phyloP scores from a whole-genome alignment of 2,113 vertebrate genomes.

The Pipa parva region DNA sequence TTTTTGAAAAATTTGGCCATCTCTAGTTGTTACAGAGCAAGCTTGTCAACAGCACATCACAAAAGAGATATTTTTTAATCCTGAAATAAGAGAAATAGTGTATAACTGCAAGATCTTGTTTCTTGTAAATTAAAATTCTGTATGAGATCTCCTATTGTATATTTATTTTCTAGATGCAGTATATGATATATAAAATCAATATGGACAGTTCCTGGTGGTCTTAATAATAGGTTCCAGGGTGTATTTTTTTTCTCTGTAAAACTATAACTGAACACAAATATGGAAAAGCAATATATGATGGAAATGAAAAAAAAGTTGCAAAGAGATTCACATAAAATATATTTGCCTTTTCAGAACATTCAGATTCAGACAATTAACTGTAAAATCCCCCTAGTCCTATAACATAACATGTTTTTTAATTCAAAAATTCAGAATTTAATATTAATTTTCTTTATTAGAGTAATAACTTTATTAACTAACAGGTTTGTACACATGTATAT shows the following conservation, averaged over 20 bases:
- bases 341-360: constrained; percentile 64
- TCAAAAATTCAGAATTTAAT: constrained; percentile 50
- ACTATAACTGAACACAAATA: constrained; percentile 62
- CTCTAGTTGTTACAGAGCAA: too few species aligned
- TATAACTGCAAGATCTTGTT: too few species aligned
- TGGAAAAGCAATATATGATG: constrained; percentile 81
- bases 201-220: constrained; percentile 48
- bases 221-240: constrained; percentile 55
- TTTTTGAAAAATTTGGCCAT: too few species aligned
- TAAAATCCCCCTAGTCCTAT: constrained; percentile 56
- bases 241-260: constrained; percentile 54
- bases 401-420: constrained; percentile 58
- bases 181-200: not conserved
- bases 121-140: too few species aligned
- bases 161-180: too few species aligned
- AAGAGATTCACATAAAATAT: constrained; percentile 67
- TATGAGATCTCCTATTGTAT: too few species aligned
- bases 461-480: not conserved
- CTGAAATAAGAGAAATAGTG: too few species aligned
- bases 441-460: constrained; percentile 36
- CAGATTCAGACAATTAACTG: constrained; percentile 66
- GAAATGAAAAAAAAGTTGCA: constrained; percentile 65
- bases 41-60: too few species aligned
- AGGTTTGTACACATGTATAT: not conserved
- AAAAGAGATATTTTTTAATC: too few species aligned